Evolutionary conservation across 1,140 invertebrate genomes (phyloP).

Genomic region (Acromyrmex echinatior): DNA sequence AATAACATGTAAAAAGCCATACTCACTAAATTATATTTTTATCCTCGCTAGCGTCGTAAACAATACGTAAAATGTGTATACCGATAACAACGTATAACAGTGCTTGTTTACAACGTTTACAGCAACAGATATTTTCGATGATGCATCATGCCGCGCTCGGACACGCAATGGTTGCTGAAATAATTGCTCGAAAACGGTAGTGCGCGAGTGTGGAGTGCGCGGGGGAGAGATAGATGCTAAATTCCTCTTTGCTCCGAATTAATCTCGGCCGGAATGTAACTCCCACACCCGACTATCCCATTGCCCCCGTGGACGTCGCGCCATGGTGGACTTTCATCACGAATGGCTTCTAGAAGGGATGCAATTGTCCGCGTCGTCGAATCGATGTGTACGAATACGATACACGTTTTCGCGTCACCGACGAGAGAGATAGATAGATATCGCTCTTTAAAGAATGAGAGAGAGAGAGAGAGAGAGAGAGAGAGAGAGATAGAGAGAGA

Average conservation of each 20-base stretch:
- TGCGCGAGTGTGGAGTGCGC: constrained; percentile 41
- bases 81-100: constrained; percentile 24
- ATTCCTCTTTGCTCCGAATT: constrained; percentile 85
- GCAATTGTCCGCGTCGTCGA: constrained; percentile 76
- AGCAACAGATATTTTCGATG: constrained; percentile 13
- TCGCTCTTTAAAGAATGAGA: background rate
- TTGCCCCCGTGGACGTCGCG: constrained; percentile 72
- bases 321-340: constrained; percentile 75
- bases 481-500: background rate
- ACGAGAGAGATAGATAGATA: background rate
- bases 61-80: background rate
- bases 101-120: constrained; percentile 26
- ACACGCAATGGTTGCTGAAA: constrained; percentile 75
- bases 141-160: constrained; percentile 29
- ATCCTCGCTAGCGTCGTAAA: background rate
- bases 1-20: background rate
- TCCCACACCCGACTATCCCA: constrained; percentile 77
- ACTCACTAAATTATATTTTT: constrained; percentile 11
- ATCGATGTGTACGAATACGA: constrained; percentile 62
- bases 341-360: constrained; percentile 76
- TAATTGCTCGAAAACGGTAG: constrained; percentile 81
- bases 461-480: background rate
- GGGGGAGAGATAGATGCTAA: constrained; percentile 81
- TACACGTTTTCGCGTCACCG: constrained; percentile 48
- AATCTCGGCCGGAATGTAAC: constrained; percentile 84